Evolutionary conservation across 2,888 invertebrate genomes (phyloP), one percentile per base, ranked within the genome.

Genomic region (Holacanthella duospinosa): DNA sequence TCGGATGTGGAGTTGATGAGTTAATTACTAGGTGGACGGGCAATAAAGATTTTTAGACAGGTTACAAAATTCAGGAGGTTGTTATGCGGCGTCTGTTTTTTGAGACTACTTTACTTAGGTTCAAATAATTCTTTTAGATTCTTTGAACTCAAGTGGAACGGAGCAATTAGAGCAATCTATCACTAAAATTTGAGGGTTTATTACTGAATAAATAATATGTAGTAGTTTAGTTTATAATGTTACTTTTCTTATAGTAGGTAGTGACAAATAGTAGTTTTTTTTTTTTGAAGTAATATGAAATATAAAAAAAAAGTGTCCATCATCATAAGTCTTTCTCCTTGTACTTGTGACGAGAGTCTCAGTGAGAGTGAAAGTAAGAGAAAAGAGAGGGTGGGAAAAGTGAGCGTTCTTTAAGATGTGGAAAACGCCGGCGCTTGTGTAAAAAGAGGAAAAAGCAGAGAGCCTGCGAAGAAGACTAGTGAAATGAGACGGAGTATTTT

Each of bases 371-470:
- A 36, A 6, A 24, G 16, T 26, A 36, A 28, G 55, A n/a, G 43
- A 44, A 36, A 48, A 59, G 59, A 27, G 28, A 43, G 59, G 16
- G 57, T 44, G 58, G 29, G 53, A 27, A 48, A n/a, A 36, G 29
- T 29, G 29, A 58, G 27, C 27, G 55, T 53, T 62, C 25, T 67
- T 68, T 66, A 65, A 68, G 68, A 68, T 64, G 67, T 64, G 66
- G n/a, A 67, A 69, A 70, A 70, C 70, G 71, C 71, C 71, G 71
- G 71, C 71, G 71, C 71, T 69, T 26, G 58, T 58, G 61, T 64
- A n/a, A n/a, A n/a, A n/a, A n/a, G 65, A 55, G 66, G 66, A 66
- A 64, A 68, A 64, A 55, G 6, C 48, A 48, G 67, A 64, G 68
- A 68, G 68, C 64, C 69, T 67, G 68, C 66, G 68, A 68, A 64